A percentile compares a stretch with the other conserved stretches of the same genome.
phyloP scores from a whole-genome alignment of 2,113 vertebrate genomes.

The Sclerurus mexicanus region DNA sequence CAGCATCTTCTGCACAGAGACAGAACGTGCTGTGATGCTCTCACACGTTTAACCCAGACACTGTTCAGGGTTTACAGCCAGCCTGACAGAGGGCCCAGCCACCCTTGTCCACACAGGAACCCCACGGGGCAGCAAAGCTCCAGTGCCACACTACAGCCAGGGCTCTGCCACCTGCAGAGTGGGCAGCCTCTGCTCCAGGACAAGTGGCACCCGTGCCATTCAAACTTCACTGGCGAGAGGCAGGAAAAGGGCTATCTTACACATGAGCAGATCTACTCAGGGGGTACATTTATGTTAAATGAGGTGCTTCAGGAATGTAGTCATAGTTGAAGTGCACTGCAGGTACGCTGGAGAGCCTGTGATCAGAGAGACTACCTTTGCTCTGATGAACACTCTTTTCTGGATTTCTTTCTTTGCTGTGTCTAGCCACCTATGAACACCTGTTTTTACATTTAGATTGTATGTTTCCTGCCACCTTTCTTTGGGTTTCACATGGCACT shows the following conservation, averaged over 20 bases:
- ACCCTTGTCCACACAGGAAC: fast-evolving
- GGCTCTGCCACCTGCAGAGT: fast-evolving
- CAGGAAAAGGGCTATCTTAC: not conserved
- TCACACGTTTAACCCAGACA: not conserved
- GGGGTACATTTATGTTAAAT: not conserved
- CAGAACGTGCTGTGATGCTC: not conserved
- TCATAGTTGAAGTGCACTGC: not conserved
- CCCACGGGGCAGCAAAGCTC: fast-evolving
- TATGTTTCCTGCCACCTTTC: not conserved
- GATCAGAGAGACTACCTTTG: not conserved
- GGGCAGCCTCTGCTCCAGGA: not conserved
- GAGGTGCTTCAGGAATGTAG: not conserved
- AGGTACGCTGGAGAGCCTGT: not conserved
- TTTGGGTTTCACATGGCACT: fast-evolving
- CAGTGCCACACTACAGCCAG: fast-evolving
- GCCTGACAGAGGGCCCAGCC: not conserved
- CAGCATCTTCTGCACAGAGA: not conserved
- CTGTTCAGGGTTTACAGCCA: not conserved
- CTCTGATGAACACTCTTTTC: not conserved
- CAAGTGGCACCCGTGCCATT: not conserved
- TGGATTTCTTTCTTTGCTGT: not conserved
- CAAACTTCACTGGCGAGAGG: not conserved
- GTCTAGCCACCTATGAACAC: not conserved
- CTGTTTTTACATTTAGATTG: not conserved
- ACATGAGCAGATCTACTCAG: not conserved